A percentile compares a stretch with the other conserved stretches of the same genome.
Evolutionary conservation across 2,113 vertebrate genomes (phyloP).

Genomic region (Thunnus maccoyii): DNA sequence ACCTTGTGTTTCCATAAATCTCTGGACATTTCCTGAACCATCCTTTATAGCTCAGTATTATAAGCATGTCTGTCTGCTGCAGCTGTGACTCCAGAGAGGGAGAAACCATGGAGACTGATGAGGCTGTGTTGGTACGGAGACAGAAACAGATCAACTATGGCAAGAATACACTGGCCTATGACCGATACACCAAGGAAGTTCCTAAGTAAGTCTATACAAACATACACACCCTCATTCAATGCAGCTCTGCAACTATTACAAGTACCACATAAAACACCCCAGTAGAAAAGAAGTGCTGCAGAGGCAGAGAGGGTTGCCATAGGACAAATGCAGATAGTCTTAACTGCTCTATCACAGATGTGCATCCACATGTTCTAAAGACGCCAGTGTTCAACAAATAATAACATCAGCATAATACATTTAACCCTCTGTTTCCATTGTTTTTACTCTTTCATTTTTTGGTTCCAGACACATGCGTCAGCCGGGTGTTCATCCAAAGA

Average conservation of each 20-base stretch:
- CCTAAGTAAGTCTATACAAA: conserved; percentile 87
- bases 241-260: not conserved
- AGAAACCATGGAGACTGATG: conserved; percentile 93
- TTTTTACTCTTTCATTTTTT: not conserved
- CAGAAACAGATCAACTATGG: conserved; percentile 99
- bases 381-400: not conserved
- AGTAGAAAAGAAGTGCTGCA: too few relatives aligned
- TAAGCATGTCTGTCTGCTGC: conserved; percentile 3
- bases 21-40: too few relatives aligned
- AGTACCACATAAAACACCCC: not conserved
- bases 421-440: not conserved
- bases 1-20: too few relatives aligned
- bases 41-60: too few relatives aligned
- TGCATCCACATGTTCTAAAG: too few relatives aligned
- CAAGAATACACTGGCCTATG: conserved; percentile 96
- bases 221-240: not conserved
- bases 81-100: conserved; percentile 94
- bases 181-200: conserved; percentile 93
- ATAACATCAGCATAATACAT: not conserved
- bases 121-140: conserved; percentile 91
- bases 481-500: conserved; percentile 92
- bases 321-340: too few relatives aligned
- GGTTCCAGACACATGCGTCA: conserved; percentile 89
- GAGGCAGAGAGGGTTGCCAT: too few relatives aligned
- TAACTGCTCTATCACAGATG: too few relatives aligned